Evolutionary conservation across 2,888 invertebrate species (phyloP), one percentile per base, ranked within the genome.

Genomic region (Leucoptera coffeella): DNA sequence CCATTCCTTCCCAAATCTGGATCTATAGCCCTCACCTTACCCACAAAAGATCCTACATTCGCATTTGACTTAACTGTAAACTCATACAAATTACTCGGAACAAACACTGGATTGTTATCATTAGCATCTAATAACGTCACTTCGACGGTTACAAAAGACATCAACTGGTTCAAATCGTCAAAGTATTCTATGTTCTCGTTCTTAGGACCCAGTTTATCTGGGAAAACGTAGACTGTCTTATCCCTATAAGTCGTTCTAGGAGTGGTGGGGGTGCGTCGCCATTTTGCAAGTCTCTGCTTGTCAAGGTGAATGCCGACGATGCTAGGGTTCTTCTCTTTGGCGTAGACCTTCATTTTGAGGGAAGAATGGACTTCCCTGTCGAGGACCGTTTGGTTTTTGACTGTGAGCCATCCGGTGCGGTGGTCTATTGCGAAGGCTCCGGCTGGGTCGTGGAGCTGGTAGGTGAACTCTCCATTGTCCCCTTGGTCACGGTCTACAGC

Each of bases 51-150:
- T 1, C 84, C 85, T 15, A 82, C 55, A 31, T 77, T 73, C 0
- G 80, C 77, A 30, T 84, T 80, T 1, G 79, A 78, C 29, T 78
- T 78, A 0, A 86, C 75, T 25, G 73, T 62, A 41, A 91, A 86
- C 42, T 87, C 85, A 40, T 90, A 91, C 4, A 90, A 64, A 50
- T 90, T 90, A 29, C 80, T 84, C 3, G 88, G 85, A 13, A 86
- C 75, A 43, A 92, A 93, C 14, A 80, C 79, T 1, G 94, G 93
- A 39, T 86, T 87, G 41, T 93, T 92, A 47, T 94, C 93, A 46
- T 94, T 94, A 10, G 92, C 87, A 47, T 94, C 93, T 0, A 87
- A 62, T 14, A 93, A 53, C 0, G 85, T 83, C 1, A 93, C 84
- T 58, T 88, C 87, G 0, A 91, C 85, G 21, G 77, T 77, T 0